Base-by-base conservation (phyloP, 2,888 invertebrate species). In the Oscheius sp. region DNA sequence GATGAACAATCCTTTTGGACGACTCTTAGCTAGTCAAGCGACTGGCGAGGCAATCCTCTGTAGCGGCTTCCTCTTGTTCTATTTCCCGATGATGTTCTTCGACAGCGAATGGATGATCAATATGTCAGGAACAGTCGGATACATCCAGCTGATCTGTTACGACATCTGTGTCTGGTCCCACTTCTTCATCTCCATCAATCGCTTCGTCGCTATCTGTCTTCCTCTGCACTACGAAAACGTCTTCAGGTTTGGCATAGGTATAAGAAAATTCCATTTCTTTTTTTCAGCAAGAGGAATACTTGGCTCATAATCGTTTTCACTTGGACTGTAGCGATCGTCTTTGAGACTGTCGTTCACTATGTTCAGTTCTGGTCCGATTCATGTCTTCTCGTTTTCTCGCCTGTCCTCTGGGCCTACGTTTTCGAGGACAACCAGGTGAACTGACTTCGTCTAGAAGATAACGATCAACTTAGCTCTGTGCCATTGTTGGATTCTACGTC, bases 1-100 rank as follows among this genome's bases (percentile, higher is more conserved):
- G 1, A 62, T 82, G 48, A 78, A 82, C 47, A 77, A 79, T 68
- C 74, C 80, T 13, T 82, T 82, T 57, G 82, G 82, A 9, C 37
- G 75, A 29, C 70, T 81, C 0, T 73, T 78, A 0, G 74, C 79
- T 2, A 76, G 72, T 32, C 81, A 81, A 66, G 79, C 81, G 0
- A 73, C 75, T 21, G 79, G 77, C 50, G 81, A 81, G 60, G 81
- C 81, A 3, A 58, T 81, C 47, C 81, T 79, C 48, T 76, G 75
- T 9, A 74, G 76, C 9, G 66, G 78, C 4, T 81, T 81, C 63
- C 60, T 72, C 1, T 76, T 81, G 42, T 76, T 71, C n/a, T 75
- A 78, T 35, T 75, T 76, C 10, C 81, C 81, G 21, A 79, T 79
- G 78, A 63, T 73, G 29, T 53, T 60, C 32, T 59, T 58, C 29